Percentiles rank a stretch among this genome's conserved stretches.
Conservation (phyloP, 2,888 invertebrate genomes). For the Brenthis hecate region DNA sequence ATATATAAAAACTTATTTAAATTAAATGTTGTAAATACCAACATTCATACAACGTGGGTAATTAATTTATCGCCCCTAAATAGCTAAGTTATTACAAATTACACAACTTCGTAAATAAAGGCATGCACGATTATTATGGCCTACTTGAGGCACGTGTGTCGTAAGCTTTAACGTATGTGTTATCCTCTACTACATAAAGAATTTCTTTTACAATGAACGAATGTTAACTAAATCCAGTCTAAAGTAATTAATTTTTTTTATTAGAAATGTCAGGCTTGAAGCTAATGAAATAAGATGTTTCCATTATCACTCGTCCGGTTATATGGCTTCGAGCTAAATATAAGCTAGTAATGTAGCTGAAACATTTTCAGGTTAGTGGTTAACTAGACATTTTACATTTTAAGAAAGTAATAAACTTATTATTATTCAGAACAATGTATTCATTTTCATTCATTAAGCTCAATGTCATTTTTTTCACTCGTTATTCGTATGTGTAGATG, state of each 20-base stretch:
- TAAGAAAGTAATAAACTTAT: no score
- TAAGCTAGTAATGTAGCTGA: conserved; percentile 19
- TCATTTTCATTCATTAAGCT: no score
- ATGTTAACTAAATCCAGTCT: background rate
- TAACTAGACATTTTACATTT: background rate
- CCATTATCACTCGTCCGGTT: conserved; percentile 14
- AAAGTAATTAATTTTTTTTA: background rate
- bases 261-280: conserved; percentile 19
- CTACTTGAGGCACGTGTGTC: conserved; percentile 64
- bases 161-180: conserved; percentile 55
- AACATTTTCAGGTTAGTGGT: conserved; percentile 19
- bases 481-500: no score
- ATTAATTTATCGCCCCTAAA: conserved; percentile 41
- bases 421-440: no score
- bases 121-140: conserved; percentile 68
- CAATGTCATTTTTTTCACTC: no score
- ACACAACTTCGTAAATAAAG: conserved; percentile 50
- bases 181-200: conserved; percentile 10
- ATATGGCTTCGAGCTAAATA: conserved; percentile 34
- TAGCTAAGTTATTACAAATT: conserved; percentile 41
- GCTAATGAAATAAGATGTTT: conserved; percentile 1
- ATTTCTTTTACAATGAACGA: conserved; percentile 9
- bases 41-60: conserved; percentile 3
- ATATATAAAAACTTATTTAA: no score
- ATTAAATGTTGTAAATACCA: background rate